Base-by-base conservation (phyloP, 2,797 vertebrate genomes). In the Tangara arthus region DNA sequence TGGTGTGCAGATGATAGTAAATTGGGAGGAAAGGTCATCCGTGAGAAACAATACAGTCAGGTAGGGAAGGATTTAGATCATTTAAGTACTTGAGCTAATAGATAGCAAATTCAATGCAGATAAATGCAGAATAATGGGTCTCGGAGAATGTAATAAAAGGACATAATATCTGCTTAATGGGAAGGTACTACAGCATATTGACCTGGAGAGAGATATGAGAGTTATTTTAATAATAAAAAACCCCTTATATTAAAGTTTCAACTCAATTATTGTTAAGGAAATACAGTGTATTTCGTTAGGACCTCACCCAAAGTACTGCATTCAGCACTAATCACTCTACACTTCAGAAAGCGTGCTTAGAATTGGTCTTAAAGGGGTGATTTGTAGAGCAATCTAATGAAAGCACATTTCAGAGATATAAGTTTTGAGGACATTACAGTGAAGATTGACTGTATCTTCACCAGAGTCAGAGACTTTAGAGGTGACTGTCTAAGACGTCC, bases 101-200 rank as follows among this genome's bases (percentile, higher is more conserved):
- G 95, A 98, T 96, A 97, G 96, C 95, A 97, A 97, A 97, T 98
- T 97, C 97, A 98, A 97, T 98, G 97, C 97, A 97, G 97, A 98
- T 97, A 97, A 98, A 98, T 97, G 93, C 97, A 98, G 97, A 98
- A 98, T 98, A 98, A 98, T 98, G 97, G 97, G 95, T 97, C 97
- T 97, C 47, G n/a, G 89, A 97, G 95, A 97, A 97, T 97, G 96
- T 96, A 97, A 97, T 98, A 98, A 98, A 98, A 97, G 93, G 86
- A 97, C 96, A 97, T 98, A 98, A 97, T 98, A 97, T 97, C 97
- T 97, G 75, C 95, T 98, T 98, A 98, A 98, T 98, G 96, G 96
- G 95, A 96, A 97, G 89, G 89, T 97, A 97, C 97, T 95, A 95
- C 93, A 97, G 91, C 93, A 96, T 98, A 98, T 97, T 98, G 97